Evolutionary conservation across 2,888 invertebrate genomes (phyloP).

Genomic region (Rhodophaea formosa): DNA sequence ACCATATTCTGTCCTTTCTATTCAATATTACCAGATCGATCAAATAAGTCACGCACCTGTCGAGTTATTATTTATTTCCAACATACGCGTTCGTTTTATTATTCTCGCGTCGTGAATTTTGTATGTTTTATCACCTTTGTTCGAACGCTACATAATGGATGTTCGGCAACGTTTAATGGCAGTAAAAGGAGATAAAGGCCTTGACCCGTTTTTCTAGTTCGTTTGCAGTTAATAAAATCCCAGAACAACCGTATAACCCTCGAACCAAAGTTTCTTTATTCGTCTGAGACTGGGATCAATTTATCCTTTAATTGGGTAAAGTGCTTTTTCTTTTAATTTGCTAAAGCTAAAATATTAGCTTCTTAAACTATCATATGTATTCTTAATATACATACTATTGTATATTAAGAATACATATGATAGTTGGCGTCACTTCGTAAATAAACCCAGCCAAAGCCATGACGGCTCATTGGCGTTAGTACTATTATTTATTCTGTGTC

Average conservation of each 20-base stretch:
- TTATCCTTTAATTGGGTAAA: no score
- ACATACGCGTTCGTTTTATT: not conserved
- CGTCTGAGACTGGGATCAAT: no score
- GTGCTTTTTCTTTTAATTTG: no score
- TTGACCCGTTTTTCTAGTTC: conserved; percentile 22
- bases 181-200: conserved; percentile 20
- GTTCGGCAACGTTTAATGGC: conserved; percentile 10
- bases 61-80: conserved; percentile 4
- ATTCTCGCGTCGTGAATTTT: not conserved
- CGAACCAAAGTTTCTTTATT: not conserved
- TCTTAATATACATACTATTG: no score
- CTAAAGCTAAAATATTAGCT: no score
- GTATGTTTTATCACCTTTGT: conserved; percentile 13
- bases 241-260: not conserved
- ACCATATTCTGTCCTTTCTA: not conserved
- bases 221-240: conserved; percentile 11
- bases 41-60: not conserved
- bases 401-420: no score
- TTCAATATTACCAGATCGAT: not conserved
- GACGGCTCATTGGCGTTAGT: no score
- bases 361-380: no score
- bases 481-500: no score
- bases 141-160: conserved; percentile 5
- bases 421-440: no score
- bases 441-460: no score